Evolutionary conservation across 1,140 invertebrate species (phyloP).

Genomic region (Venustaconcha ellipsiformis): DNA sequence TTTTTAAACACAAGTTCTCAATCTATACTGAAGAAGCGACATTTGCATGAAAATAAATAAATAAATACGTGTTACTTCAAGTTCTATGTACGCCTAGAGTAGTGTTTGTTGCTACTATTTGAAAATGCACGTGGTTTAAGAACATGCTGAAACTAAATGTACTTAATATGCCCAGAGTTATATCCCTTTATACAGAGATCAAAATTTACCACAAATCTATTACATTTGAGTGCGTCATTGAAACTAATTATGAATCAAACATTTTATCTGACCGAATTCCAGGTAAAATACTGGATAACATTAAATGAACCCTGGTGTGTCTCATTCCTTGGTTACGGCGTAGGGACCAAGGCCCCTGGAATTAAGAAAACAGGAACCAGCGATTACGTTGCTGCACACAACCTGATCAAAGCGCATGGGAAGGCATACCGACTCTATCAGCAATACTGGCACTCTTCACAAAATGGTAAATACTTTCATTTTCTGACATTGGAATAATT

Average conservation of each 20-base stretch:
- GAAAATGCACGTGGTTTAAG: neutral
- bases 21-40: too few relatives aligned
- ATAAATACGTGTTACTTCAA: too few relatives aligned
- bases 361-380: conserved; percentile 12
- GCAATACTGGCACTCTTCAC: neutral
- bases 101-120: neutral
- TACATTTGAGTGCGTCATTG: neutral
- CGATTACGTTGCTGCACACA: conserved; percentile 25
- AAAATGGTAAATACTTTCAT: neutral
- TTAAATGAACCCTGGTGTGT: conserved; percentile 67
- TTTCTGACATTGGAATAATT: neutral
- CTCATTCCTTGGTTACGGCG: conserved; percentile 54
- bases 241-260: neutral
- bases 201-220: neutral
- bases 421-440: conserved; percentile 24
- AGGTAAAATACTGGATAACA: conserved; percentile 69
- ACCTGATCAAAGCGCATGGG: conserved; percentile 31
- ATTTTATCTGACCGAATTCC: conserved; percentile 5
- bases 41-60: too few relatives aligned
- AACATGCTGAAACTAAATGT: neutral
- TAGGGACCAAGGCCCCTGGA: conserved; percentile 32
- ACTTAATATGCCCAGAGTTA: neutral
- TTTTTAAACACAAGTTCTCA: too few relatives aligned
- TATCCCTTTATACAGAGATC: neutral
- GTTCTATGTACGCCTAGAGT: too few relatives aligned